Evolutionary conservation across 2,888 invertebrate genomes (phyloP), one percentile per base, ranked within the genome.

Genomic region (Troides oblongomaculatus): DNA sequence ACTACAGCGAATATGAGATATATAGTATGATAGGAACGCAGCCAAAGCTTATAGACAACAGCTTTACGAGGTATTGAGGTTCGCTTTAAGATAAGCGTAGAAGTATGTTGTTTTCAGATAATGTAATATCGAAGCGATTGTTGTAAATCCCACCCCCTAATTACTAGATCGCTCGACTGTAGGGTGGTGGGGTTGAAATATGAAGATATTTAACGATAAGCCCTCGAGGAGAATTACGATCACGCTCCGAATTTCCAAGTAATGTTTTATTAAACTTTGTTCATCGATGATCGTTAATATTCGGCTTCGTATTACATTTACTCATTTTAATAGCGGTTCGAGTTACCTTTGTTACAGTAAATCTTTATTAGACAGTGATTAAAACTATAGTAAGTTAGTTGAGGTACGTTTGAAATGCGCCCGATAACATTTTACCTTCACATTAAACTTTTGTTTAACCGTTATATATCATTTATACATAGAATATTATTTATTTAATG

Each of bases 381-480:
- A 10, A 39, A n/a, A 67, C n/a, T 46, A 46, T 30, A 43, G 14
- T 25, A 17, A 30, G 58, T 78, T 76, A 39, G 74, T 78, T 78
- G 77, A 84, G 85, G 84, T 86, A 87, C 82, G 79, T 80, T 79
- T 83, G 78, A 83, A 79, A 80, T 83, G 86, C 85, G 84, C 83
- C 79, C 77, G 66, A 39, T 75, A 70, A 71, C 68, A 71, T 56
- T 76, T 79, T 79, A 65, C 50, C 53, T 39, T 61, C 61, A 18
- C 18, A 39, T 66, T 66, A 50, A 62, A 21, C 6, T 57, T 17
- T 50, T 25, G 14, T 62, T 62, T 39, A 62, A 43, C 36, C 17
- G 12, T 56, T 2, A n/a, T 18, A 18, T 56, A 56, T 56, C 2
- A 46, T 46, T 46, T 46, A 46, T 46, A 46, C 46, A 46, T 46